Base-by-base conservation (phyloP, 2,797 vertebrate species). In the Pterois miles region DNA sequence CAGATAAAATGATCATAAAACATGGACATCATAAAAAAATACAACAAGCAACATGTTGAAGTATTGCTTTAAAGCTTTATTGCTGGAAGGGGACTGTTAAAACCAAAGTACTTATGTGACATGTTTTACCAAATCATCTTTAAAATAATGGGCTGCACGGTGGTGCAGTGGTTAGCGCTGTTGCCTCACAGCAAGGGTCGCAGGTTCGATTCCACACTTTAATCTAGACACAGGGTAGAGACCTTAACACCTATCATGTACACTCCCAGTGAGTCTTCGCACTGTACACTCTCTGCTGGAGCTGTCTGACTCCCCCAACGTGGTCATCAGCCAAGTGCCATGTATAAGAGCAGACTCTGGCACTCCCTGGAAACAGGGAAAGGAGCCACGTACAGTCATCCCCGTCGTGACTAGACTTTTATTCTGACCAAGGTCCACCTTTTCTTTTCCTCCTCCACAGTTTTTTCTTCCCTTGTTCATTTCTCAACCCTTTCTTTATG, bases 321-420 rank as follows among this genome's bases (percentile, higher is more conserved):
- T 11, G 57, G 38, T 56, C 29, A 5, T 66, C 69, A 65, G 68
- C 43, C 31, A 29, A 67, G 38, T 65, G 22, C 74, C 65, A 57
- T 50, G 33, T 76, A 23, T 57, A 4, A 64, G 54, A 18, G 36
- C 63, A 57, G 62, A 71, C 66, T 72, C 54, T 25, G 81, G 76
- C 90, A 89, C 91, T 57, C 88, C 89, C 88, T 92, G 90, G 85
- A 89, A 91, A 91, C 57, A 9, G 34, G 86, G 84, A 91, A 76
- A 75, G 65, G 48, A 79, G 67, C 69, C 6, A 9, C n/a, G 23
- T 74, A 5, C 33, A 43, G 25, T 43, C 18, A 58, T 77, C 66
- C 76, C 36, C 72, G 60, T 58, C 31, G 3, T 67, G 68, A 82
- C 77, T 85, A 52, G 29, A 81, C 80, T 87, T 85, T 80, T 31